Conservation (phyloP, 2,113 vertebrate species). For the Myotis yumanensis region DNA sequence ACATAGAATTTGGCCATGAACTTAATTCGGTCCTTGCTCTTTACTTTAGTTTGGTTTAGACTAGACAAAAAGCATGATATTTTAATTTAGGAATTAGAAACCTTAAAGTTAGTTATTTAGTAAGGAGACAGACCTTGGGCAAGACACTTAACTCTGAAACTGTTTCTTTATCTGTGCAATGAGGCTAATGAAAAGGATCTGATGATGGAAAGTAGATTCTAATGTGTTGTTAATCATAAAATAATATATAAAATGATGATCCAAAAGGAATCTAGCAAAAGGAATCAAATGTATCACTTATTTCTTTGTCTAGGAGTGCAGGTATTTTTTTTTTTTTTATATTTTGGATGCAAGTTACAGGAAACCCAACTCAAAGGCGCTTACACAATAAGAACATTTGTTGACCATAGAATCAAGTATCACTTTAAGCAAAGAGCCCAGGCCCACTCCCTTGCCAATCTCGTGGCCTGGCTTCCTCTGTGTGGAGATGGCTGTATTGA, state of each 20-base stretch:
- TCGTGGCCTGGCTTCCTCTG: neutral
- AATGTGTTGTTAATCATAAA: neutral
- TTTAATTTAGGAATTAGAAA: conserved; percentile 29
- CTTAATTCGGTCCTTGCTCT: neutral
- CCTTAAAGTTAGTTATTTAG: neutral
- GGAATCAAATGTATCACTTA: neutral
- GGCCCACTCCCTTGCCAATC: neutral
- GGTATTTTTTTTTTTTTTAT: neutral
- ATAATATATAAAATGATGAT: neutral
- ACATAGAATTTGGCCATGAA: neutral
- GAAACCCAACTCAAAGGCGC: neutral
- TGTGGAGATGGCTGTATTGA: neutral
- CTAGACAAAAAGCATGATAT: neutral
- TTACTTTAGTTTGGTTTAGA: neutral
- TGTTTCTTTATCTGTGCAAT: neutral
- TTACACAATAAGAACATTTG: neutral
- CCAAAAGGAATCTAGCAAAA: neutral
- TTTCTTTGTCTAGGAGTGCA: neutral
- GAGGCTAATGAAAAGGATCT: neutral
- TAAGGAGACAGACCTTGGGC: neutral
- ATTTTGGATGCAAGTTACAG: neutral
- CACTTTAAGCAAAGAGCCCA: neutral
- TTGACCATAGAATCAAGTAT: neutral
- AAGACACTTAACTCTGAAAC: neutral
- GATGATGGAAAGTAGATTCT: neutral